Percentiles rank a stretch among this genome's conserved stretches.
phyloP scores from a whole-genome alignment of 2,113 vertebrate genomes.

The Hyla sarda region DNA sequence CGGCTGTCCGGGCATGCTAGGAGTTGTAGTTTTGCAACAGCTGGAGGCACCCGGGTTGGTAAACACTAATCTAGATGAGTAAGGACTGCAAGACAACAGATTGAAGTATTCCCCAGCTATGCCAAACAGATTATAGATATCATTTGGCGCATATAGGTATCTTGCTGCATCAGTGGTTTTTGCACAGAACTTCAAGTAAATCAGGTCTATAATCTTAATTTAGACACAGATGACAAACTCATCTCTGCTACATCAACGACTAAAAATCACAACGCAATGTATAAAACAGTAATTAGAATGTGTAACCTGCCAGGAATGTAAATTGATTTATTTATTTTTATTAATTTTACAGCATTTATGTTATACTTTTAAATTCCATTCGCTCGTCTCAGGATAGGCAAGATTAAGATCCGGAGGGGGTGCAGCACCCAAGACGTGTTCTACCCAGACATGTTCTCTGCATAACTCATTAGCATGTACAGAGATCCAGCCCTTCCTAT shows the following conservation, averaged over 20 bases:
- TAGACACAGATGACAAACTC: background rate
- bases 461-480: constrained; percentile 21
- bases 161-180: background rate
- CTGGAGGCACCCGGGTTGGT: too few species aligned
- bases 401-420: background rate
- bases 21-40: too few species aligned
- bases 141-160: too few species aligned
- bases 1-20: too few species aligned
- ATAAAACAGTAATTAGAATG: background rate
- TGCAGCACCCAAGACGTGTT: background rate
- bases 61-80: too few species aligned
- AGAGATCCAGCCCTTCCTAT: constrained; percentile 33
- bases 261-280: background rate
- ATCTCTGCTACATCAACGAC: background rate
- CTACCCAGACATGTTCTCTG: constrained; percentile 24
- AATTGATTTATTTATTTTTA: background rate
- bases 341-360: background rate
- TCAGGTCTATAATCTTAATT: background rate
- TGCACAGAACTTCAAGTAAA: background rate
- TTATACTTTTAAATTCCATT: background rate
- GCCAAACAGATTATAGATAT: too few species aligned
- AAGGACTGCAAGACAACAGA: too few species aligned
- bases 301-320: background rate
- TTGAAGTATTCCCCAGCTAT: too few species aligned
- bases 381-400: background rate